Base-by-base conservation (phyloP, 2,888 invertebrate species). In the Maniola hyperantus region DNA sequence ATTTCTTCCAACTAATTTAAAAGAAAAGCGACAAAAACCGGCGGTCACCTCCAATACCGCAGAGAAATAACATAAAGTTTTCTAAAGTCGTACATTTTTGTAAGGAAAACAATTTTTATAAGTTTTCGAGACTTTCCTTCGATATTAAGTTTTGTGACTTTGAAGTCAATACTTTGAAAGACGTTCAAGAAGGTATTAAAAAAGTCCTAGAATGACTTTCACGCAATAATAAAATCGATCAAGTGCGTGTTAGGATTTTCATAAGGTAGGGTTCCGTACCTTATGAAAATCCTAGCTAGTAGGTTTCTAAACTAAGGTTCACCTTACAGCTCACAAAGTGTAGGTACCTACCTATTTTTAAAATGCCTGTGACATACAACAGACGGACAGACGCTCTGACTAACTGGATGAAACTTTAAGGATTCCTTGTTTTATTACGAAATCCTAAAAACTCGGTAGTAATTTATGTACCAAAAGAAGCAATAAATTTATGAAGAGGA, bases 101-200 rank as follows among this genome's bases (percentile, higher is more conserved):
- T 73, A 77, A 81, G 81, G 83, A 86, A 89, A 87, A 85, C 85
- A 86, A 84, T 86, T 85, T 80, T 67, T 68, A 33, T 80, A 79
- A 81, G 59, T 77, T 74, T 81, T 84, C 79, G 83, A 79, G 79
- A 84, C 84, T 79, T 86, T 87, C 83, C 86, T 85, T 86, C 87
- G 87, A 87, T 89, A 88, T 89, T 85, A 85, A 88, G 87, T 87
- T 89, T 85, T 87, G 85, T 87, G 83, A 87, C 81, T 89, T 46
- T 11, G 33, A 46, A 33, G 15, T 50, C 8, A 18, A 18, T 58
- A 33, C 58, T 58, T 58, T 58, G 26, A 58, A 59, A 59, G 20
- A 6, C 26, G 18, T 59, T 59, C 15, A n/a, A 15, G 15, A 36
- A 36, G 15, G 50, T 48, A 48, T 46, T 46, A 15, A 48, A 48